Evolutionary conservation across 2,888 invertebrate species (phyloP), one percentile per base, ranked within the genome.

Genomic region (Caenorhabditis doughertyi): DNA sequence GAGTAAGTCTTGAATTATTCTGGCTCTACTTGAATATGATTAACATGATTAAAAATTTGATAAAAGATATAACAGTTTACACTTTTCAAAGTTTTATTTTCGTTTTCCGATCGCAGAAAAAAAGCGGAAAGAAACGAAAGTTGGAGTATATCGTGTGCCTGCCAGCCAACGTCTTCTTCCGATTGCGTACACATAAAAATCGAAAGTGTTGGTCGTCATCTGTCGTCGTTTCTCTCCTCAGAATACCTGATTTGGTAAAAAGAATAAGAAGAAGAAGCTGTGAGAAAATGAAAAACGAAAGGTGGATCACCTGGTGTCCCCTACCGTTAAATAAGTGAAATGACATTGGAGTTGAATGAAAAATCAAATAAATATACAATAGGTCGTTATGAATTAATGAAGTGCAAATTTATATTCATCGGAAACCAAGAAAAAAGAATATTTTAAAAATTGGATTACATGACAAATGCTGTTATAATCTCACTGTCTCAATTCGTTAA

Each of bases 121-220:
- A 21, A 44, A 44, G 62, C 44, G 44, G 44, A 62, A 62, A 62
- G 39, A 62, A 62, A 32, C n/a, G 64, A 64, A 64, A 64, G 49
- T 42, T 60, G 42, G 18, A 18, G 42, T 27, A 39, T 60, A 60
- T 60, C 60, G 60, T 62, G 62, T 62, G 64, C 64, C 25, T 64
- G 49, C 49, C 64, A 9, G 11, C 39, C 39, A 13, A n/a, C 27
- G 11, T 64, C 64, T 29, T n/a, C 47, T 64, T 64, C 29, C 49
- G 47, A 32, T 64, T 64, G 47, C 64, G 47, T 64, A 64, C 49
- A 49, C 49, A 49, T 47, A 64, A 64, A 64, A 64, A 64, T 49
- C 64, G 64, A 64, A 64, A 64, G 64, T 64, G 47, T 49, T 64
- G 64, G 64, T 49, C 27, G 64, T 64, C 64, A 47, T 64, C 64